phyloP scores from a whole-genome alignment of 1,140 invertebrate genomes.

The Scaptomyza hsui region DNA sequence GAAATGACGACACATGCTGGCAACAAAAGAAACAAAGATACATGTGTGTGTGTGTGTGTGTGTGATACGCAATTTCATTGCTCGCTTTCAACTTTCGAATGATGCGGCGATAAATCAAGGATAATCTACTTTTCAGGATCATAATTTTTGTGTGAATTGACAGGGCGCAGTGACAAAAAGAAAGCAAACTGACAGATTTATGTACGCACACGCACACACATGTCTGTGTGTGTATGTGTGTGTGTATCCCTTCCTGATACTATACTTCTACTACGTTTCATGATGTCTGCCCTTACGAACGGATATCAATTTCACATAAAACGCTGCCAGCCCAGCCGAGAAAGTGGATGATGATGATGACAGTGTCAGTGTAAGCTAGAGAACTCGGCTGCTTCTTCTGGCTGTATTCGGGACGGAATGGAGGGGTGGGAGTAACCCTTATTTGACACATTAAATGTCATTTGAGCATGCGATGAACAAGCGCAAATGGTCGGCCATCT shows the following conservation, averaged over 20 bases:
- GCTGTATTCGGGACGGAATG: neutral
- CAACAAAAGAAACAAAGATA: constrained; percentile 75
- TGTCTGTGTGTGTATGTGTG: constrained; percentile 19
- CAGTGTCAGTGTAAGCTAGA: constrained; percentile 22
- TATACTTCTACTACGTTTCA: constrained; percentile 32
- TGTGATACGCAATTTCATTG: constrained; percentile 64
- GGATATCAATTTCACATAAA: constrained; percentile 83
- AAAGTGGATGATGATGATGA: constrained; percentile 77
- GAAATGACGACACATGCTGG: constrained; percentile 69
- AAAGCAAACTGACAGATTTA: constrained; percentile 83
- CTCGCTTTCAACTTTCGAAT: constrained; percentile 75
- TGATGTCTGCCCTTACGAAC: constrained; percentile 53
- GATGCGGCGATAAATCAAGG: constrained; percentile 83
- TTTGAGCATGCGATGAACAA: constrained; percentile 71
- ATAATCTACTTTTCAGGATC: constrained; percentile 84
- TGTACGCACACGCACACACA: constrained; percentile 65
- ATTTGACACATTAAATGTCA: constrained; percentile 81
- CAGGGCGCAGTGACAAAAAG: constrained; percentile 82
- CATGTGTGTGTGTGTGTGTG: constrained; percentile 27
- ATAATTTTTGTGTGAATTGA: constrained; percentile 84
- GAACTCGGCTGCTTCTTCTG: neutral
- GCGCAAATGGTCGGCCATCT: constrained; percentile 65
- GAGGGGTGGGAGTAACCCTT: constrained; percentile 64
- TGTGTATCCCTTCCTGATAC: constrained; percentile 43
- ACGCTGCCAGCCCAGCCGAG: constrained; percentile 60